Base-by-base conservation (phyloP, 1,140 invertebrate genomes). In the Zaprionus inermis region DNA sequence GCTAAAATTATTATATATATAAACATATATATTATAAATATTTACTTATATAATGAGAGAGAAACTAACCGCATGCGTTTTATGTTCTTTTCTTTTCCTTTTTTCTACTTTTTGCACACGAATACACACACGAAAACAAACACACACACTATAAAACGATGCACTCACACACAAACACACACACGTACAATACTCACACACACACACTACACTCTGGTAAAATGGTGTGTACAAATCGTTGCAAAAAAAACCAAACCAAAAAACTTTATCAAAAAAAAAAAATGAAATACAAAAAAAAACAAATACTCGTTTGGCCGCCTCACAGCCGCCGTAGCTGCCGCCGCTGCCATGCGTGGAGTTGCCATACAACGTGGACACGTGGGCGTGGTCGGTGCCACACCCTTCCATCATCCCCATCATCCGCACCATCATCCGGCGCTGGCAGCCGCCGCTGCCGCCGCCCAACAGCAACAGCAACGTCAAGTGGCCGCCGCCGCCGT, bases 261-360 rank as follows among this genome's bases (percentile, higher is more conserved):
- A 56, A 73, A 70, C 74, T 73, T 65, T 58, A 79, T 63, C 44
- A 54, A 77, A 77, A 70, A 63, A 54, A 64, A 64, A 64, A 55
- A 64, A 36, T 1, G 34, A 52, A n/a, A n/a, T n/a, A n/a, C n/a
- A n/a, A n/a, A n/a, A 55, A 64, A 72, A 71, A 74, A 44, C 61
- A 54, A 76, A 70, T 68, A 76, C 46, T 73, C 57, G 61, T 68
- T 72, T 79, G 69, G 71, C 72, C 76, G 76, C 63, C 76, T 72
- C 66, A 85, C 70, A 91, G 90, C 90, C 66, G 90, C 90, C 74
- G 91, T 92, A 71, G 93, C 93, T 94, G 95, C 95, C 82, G 95
- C 95, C 84, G 95, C 96, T 90, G 96, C 94, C 63, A 91, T 95
- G 78, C 92, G 94, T 90, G 96, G 96, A 89, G 95, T 94, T 65